Conservation (phyloP, 2,113 vertebrate species). For the Camelus bactrianus region DNA sequence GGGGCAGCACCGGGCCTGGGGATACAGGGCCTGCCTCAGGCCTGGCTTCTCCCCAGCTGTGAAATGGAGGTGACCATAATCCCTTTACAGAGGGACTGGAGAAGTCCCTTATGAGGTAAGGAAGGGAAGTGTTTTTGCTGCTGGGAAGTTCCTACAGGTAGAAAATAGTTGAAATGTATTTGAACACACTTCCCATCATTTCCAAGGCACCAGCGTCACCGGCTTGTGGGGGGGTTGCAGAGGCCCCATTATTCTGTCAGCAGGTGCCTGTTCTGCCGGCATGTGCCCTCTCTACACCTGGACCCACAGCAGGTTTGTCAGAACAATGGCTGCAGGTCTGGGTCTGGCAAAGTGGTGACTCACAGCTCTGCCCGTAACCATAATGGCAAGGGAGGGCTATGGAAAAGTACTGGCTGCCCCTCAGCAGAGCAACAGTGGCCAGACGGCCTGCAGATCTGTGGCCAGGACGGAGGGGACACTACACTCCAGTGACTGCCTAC, state of each 20-base stretch:
- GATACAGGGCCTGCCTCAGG: neutral
- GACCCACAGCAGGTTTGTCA: neutral
- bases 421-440: neutral
- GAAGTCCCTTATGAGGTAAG: neutral
- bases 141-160: neutral
- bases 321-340: neutral
- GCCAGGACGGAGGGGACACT: neutral
- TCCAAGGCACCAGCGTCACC: neutral
- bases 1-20: neutral
- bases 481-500: neutral
- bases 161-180: neutral
- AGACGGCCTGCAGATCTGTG: neutral
- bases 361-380: neutral
- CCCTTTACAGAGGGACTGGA: neutral
- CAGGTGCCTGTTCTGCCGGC: neutral
- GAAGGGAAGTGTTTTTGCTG: too few relatives aligned
- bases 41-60: neutral
- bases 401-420: slow-evolving; percentile 26
- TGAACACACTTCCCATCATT: neutral
- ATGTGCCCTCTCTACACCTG: neutral
- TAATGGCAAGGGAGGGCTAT: neutral
- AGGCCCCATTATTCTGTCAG: rapidly evolving
- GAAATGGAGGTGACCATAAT: neutral
- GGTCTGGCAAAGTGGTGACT: slow-evolving; percentile 29
- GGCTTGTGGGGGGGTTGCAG: rapidly evolving